Evolutionary conservation across 2,113 vertebrate species (phyloP).

Genomic region (Uropsilus gracilis): DNA sequence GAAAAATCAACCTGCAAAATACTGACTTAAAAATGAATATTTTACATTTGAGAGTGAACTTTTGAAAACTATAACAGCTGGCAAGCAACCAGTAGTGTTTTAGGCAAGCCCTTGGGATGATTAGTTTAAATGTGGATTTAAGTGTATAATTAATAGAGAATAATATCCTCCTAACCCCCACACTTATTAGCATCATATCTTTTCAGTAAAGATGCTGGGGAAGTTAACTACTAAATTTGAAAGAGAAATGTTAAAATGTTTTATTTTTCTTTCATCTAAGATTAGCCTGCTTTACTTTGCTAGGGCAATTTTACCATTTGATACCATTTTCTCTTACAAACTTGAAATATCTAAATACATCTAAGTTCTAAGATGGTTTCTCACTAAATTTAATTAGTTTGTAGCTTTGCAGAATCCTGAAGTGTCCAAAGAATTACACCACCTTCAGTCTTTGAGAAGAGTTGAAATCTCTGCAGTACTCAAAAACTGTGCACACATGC

Average conservation of each 20-base stretch:
- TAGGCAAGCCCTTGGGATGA: slow-evolving; percentile 46
- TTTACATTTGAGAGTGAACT: slow-evolving; percentile 42
- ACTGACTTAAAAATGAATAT: not conserved
- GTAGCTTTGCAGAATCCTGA: slow-evolving; percentile 29
- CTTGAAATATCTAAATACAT: slow-evolving; percentile 42
- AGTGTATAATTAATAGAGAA: slow-evolving; percentile 40
- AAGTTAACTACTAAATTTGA: slow-evolving; percentile 15
- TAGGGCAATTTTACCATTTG: slow-evolving; percentile 42
- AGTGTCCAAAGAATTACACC: slow-evolving; percentile 21
- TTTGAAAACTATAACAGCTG: slow-evolving; percentile 27
- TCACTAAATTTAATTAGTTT: slow-evolving; percentile 50
- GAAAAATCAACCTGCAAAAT: slow-evolving; percentile 34
- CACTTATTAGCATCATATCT: slow-evolving; percentile 4
- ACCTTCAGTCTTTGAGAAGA: slow-evolving; percentile 7
- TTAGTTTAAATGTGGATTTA: slow-evolving; percentile 45
- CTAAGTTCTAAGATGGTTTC: slow-evolving; percentile 26
- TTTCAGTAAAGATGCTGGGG: slow-evolving; percentile 40
- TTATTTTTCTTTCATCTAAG: no score
- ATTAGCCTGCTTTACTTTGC: slow-evolving; percentile 51
- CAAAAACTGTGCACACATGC: not conserved
- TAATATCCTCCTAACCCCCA: no score
- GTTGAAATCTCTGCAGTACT: not conserved
- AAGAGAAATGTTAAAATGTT: slow-evolving; percentile 28
- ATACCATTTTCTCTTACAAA: slow-evolving; percentile 44
- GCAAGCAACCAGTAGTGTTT: not conserved